A percentile compares a stretch with the other conserved stretches of the same genome.
These are phyloP conservation scores for Drosophila micromelanica DNA, from an alignment of 1,140 invertebrate genomes.

Conservation along the genomic window DNA sequence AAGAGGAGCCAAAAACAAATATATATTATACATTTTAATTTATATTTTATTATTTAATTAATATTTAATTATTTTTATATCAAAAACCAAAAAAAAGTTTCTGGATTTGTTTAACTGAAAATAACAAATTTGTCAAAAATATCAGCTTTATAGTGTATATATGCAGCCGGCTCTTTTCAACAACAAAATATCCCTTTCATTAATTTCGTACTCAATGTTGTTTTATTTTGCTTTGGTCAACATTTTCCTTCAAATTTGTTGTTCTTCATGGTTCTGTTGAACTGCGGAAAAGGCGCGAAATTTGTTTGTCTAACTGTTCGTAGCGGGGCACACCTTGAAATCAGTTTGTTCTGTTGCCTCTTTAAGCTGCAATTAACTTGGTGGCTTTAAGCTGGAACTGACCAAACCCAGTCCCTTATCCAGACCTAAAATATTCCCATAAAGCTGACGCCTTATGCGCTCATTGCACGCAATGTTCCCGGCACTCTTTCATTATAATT, in stretches of 20 bases:
- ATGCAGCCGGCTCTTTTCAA: not conserved
- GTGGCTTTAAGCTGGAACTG: constrained; percentile 56
- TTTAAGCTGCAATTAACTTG: constrained; percentile 81
- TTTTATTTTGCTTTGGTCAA: constrained; percentile 56
- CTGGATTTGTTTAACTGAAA: too few relatives aligned
- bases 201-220: constrained; percentile 12
- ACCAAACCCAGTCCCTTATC: constrained; percentile 21
- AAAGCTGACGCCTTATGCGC: constrained; percentile 54
- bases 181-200: not conserved
- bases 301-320: constrained; percentile 65
- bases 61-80: too few relatives aligned
- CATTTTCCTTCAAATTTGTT: constrained; percentile 27
- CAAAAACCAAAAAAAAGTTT: too few relatives aligned
- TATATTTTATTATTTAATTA: too few relatives aligned
- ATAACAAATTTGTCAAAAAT: too few relatives aligned
- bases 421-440: constrained; percentile 5
- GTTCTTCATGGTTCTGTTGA: not conserved
- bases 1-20: too few relatives aligned
- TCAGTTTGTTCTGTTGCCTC: constrained; percentile 65
- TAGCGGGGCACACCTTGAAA: constrained; percentile 61
- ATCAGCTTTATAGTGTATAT: constrained; percentile 6
- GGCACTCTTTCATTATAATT: constrained; percentile 80
- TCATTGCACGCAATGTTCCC: constrained; percentile 58
- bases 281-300: constrained; percentile 67
- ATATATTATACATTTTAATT: too few relatives aligned